phyloP scores from a whole-genome alignment of 92 coral and sea anemone genomes.

The Galaxea fascicularis region DNA sequence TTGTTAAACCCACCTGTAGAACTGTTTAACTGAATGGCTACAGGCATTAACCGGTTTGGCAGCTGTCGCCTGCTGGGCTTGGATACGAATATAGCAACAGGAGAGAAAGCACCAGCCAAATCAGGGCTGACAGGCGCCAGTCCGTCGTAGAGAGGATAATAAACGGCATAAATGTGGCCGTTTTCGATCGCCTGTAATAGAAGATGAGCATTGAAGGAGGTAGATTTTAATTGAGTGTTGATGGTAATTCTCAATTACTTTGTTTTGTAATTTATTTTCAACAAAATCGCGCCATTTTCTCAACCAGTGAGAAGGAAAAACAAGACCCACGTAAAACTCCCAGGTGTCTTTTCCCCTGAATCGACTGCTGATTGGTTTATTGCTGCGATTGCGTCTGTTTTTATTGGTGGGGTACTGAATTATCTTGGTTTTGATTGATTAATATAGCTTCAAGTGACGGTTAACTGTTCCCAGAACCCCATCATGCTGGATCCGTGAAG shows the following conservation, averaged over 20 bases:
- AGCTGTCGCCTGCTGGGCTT: conserved; percentile 62
- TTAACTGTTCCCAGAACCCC: too few relatives aligned
- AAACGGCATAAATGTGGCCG: conserved; percentile 74
- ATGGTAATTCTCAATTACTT: too few relatives aligned
- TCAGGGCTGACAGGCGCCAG: conserved; percentile 28
- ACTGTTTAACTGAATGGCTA: conserved; percentile 90
- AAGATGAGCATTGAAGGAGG: background rate
- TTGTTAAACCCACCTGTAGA: conserved; percentile 56
- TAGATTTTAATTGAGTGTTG: too few relatives aligned
- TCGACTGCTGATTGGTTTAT: background rate
- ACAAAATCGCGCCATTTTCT: too few relatives aligned
- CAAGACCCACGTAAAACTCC: too few relatives aligned
- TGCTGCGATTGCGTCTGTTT: background rate
- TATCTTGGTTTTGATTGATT: too few relatives aligned
- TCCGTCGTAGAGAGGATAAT: conserved; percentile 74
- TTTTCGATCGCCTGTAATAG: conserved; percentile 66
- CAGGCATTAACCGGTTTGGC: conserved; percentile 71
- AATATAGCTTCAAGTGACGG: too few relatives aligned
- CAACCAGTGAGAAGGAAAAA: too few relatives aligned
- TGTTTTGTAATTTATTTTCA: too few relatives aligned
- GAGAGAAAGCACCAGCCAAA: conserved; percentile 69
- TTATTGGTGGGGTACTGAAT: too few relatives aligned
- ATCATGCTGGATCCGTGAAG: too few relatives aligned
- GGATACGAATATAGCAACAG: conserved; percentile 83
- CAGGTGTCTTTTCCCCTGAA: too few relatives aligned